These are phyloP conservation scores for Elysia crispata DNA, from an alignment of 2,888 invertebrate species.

Conservation along the genomic window DNA sequence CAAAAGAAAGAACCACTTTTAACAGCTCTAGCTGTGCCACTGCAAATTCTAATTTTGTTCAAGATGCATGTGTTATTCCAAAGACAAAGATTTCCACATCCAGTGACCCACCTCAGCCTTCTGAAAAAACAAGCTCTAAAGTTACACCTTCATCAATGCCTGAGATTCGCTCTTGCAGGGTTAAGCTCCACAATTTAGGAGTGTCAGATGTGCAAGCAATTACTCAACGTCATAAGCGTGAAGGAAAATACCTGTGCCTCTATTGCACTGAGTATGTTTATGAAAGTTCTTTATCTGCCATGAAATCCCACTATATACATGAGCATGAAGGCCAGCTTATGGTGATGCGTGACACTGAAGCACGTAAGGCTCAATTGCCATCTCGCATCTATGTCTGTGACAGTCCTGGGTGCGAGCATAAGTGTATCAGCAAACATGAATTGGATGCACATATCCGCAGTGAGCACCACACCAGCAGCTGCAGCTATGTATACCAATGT, in stretches of 20 bases:
- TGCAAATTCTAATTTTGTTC: no score
- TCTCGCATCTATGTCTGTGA: conserved; percentile 63
- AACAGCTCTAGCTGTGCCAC: conserved; percentile 47
- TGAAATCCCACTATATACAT: conserved; percentile 60
- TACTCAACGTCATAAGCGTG: neutral
- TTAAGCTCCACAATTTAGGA: conserved; percentile 33
- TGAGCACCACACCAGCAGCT: conserved; percentile 25
- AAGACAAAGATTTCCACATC: no score
- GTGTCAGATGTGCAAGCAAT: neutral
- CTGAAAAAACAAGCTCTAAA: no score
- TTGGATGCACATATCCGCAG: conserved; percentile 27
- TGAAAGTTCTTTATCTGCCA: conserved; percentile 48
- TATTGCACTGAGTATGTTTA: conserved; percentile 45
- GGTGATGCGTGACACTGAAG: conserved; percentile 60
- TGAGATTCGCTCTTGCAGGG: conserved; percentile 25
- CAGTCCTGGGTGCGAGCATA: conserved; percentile 54
- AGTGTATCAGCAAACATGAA: conserved; percentile 30
- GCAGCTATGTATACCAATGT: conserved; percentile 42
- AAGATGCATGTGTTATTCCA: no score
- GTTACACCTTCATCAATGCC: neutral
- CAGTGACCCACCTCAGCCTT: no score
- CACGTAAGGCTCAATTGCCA: conserved; percentile 53
- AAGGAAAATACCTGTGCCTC: conserved; percentile 51
- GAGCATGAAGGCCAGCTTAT: conserved; percentile 58
- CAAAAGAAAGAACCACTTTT: conserved; percentile 42